A percentile compares a stretch with the other conserved stretches of the same genome.
phyloP scores from a whole-genome alignment of 2,888 invertebrate species.

The Creontiades dilutus region DNA sequence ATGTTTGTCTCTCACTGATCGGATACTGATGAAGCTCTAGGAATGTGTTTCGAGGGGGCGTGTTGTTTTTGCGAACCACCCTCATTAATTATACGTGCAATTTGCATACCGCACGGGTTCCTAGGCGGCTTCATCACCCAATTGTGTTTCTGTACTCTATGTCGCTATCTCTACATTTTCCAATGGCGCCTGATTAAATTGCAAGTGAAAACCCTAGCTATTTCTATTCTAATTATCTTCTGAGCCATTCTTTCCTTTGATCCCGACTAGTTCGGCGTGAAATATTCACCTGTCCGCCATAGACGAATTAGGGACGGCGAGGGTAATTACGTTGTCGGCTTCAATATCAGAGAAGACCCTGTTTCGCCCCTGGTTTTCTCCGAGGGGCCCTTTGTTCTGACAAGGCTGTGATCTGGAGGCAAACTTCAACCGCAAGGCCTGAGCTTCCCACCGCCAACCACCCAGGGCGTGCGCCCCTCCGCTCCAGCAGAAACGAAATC shows the following conservation, averaged over 20 bases:
- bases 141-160: too few relatives aligned
- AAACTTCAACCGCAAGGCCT: conserved; percentile 54
- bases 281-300: conserved; percentile 58
- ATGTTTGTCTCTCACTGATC: too few relatives aligned
- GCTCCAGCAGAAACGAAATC: conserved; percentile 33
- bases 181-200: too few relatives aligned
- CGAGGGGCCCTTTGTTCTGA: conserved; percentile 49
- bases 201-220: too few relatives aligned
- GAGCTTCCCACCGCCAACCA: neutral
- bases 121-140: too few relatives aligned
- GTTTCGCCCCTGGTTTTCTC: neutral
- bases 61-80: too few relatives aligned
- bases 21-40: too few relatives aligned
- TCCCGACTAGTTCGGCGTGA: conserved; percentile 58
- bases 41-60: too few relatives aligned
- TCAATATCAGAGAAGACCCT: conserved; percentile 52
- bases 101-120: too few relatives aligned
- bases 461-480: neutral
- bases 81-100: too few relatives aligned
- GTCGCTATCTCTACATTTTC: too few relatives aligned
- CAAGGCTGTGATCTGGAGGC: conserved; percentile 60
- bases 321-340: conserved; percentile 65
- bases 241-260: conserved; percentile 50
- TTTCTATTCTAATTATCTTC: conserved; percentile 55
- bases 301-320: conserved; percentile 51